Evolutionary conservation across 2,888 invertebrate genomes (phyloP).

Genomic region (Amphipoea lucens): DNA sequence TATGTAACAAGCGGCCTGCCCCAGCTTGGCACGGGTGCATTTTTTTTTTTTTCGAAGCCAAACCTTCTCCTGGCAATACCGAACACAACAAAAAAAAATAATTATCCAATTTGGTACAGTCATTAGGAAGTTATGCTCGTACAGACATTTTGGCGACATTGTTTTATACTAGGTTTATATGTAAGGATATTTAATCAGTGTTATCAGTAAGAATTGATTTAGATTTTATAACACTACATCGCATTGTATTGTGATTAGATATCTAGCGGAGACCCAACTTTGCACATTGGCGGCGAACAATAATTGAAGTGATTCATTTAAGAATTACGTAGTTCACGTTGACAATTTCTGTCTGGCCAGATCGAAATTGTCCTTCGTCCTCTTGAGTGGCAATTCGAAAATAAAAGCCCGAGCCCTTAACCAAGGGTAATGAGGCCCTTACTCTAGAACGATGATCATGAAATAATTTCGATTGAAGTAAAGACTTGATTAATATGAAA

Average conservation of each 20-base stretch:
- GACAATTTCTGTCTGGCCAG: background rate
- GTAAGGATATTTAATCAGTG: constrained; percentile 20
- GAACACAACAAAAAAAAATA: too few species aligned
- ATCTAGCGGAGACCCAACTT: background rate
- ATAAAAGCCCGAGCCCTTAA: background rate
- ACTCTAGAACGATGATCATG: background rate
- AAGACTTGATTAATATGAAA: background rate
- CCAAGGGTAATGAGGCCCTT: background rate
- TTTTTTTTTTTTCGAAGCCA: too few species aligned
- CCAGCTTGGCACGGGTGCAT: too few species aligned
- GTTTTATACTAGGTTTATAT: too few species aligned
- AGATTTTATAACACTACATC: constrained; percentile 9
- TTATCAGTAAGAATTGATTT: constrained; percentile 31
- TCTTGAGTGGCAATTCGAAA: background rate
- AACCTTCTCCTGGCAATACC: too few species aligned
- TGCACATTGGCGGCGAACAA: background rate
- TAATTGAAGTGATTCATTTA: background rate
- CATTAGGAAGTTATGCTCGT: too few species aligned
- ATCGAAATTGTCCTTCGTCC: background rate
- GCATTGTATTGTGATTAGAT: constrained; percentile 21
- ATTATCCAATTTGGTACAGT: too few species aligned
- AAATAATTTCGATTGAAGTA: background rate
- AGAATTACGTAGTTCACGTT: background rate
- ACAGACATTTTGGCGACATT: too few species aligned
- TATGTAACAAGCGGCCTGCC: too few species aligned